Evolutionary conservation across 2,888 invertebrate species (phyloP), one percentile per base, ranked within the genome.

Genomic region (Frankliniella intonsa): DNA sequence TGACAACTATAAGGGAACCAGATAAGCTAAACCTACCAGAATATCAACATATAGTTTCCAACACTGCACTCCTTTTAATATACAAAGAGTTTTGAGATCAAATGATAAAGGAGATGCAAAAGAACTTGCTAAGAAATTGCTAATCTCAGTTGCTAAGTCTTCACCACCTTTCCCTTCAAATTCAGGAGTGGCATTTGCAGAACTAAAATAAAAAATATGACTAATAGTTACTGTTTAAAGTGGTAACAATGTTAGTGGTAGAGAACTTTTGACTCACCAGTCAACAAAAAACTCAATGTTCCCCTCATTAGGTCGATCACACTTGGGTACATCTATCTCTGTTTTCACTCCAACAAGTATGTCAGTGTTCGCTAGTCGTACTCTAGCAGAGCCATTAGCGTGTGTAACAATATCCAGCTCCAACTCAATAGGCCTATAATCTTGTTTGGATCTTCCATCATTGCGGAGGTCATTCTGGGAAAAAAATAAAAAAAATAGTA

Each of bases 141-240:
- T 93, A 84, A 99, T 93, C 86, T 94, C 95, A 84, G 92, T 92
- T 0, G 96, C 97, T 83, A 98, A 89, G 83, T 95, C 94, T 86
- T 98, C 97, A 3, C 99, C 99, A 50, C 98, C 98, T 86, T 97
- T 90, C 3, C 98, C 99, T 90, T 99, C 98, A 90, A 98, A 99
- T 86, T 94, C 95, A 8, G 98, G 97, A 1, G 97, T 95, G 2
- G 98, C 99, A 91, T 97, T 98, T 12, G 98, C 98, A 38, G 98
- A 98, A 88, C 97, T 97, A 85, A 80, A 85, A 83, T 50, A 25
- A 11, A 22, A 9, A 12, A 81, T 5, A 25, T 50, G 5, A 65
- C 11, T 65, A 81, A 81, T 81, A 25, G 51, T 81, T 55, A 12
- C 55, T 25, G 25, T 51, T 14, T 27, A 25, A 49, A 22, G 49